Evolutionary conservation across 2,888 invertebrate genomes (phyloP), one percentile per base, ranked within the genome.

Genomic region (Sarcophaga caerulescens): DNA sequence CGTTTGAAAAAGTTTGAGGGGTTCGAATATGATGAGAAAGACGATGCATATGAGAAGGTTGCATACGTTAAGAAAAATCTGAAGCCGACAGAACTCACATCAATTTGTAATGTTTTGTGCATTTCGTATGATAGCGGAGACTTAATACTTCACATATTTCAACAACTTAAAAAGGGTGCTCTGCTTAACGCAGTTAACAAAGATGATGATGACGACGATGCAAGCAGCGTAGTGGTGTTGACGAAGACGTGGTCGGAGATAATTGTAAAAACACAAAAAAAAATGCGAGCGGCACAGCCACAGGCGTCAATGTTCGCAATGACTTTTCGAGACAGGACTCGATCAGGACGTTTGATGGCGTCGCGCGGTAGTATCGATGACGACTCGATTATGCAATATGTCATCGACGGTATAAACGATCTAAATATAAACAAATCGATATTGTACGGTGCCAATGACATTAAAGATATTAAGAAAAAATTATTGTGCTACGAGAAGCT

Each of bases 351-450:
- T 85, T 82, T 79, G 78, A 78, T 79, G 85, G 92, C 90, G 47
- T 87, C 89, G 17, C 89, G 91, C 74, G 92, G 89, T 0, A 87
- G 88, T 6, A 87, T 92, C 19, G 91, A 92, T 87, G 89, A 90
- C 52, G 90, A 88, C 63, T 89, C 88, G 6, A 65, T 92, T 6
- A 92, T 92, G 8, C 91, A 92, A 69, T 93, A 92, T 85, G 89
- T 92, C 0, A 91, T 93, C 35, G 35, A 35, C 35, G 35, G 35
- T 6, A 35, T 35, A 35, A 5, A 25, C 4, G 4, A 35, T 6
- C 21, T 82, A 1, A 73, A 81, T n/a, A n/a, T 65, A 8, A 86
- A 87, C 52, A 88, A 88, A 76, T 63, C 78, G 4, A 71, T 88
- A 45, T 75, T 87, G 11, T 87, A 88, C 63, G 87, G 87, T 11